Percentiles rank a stretch among this genome's conserved stretches.
Evolutionary conservation across 1,140 invertebrate species (phyloP).

Genomic region (Hermetia illucens): DNA sequence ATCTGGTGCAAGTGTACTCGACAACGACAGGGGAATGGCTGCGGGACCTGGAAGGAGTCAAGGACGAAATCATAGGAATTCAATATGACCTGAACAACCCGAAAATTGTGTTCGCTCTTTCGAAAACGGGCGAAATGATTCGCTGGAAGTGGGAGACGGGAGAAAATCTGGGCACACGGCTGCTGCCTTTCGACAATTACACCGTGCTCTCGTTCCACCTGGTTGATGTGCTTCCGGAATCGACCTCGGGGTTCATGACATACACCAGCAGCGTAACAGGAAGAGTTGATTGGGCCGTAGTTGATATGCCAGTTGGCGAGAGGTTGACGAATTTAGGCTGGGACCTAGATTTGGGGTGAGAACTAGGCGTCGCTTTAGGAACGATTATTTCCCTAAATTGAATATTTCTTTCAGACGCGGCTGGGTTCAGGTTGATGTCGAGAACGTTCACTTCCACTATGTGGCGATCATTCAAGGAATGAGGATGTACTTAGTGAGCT

Average conservation of each 20-base stretch:
- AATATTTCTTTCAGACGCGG: too few species aligned
- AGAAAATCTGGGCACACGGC: too few species aligned
- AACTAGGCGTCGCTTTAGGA: too few species aligned
- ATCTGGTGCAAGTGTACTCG: slow-evolving; percentile 41
- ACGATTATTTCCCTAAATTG: too few species aligned
- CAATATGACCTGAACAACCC: slow-evolving; percentile 28
- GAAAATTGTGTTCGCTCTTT: slow-evolving; percentile 38
- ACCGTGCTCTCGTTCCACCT: slow-evolving; percentile 8
- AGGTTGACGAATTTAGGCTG: too few species aligned
- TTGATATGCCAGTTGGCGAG: slow-evolving; percentile 19
- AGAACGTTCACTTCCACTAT: too few species aligned
- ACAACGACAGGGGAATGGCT: slow-evolving; percentile 37
- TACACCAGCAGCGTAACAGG: slow-evolving; percentile 3
- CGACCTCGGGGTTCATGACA: slow-evolving; percentile 17
- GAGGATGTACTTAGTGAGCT: too few species aligned
- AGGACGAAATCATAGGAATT: slow-evolving; percentile 35
- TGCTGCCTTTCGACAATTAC: background rate
- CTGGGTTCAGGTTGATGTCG: too few species aligned
- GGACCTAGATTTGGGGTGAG: too few species aligned
- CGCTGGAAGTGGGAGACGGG: slow-evolving; percentile 40
- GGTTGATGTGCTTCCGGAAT: slow-evolving; percentile 11
- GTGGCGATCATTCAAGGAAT: too few species aligned
- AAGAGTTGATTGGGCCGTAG: slow-evolving; percentile 11
- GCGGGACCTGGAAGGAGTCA: slow-evolving; percentile 35
- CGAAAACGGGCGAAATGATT: slow-evolving; percentile 34